Evolutionary conservation across 2,888 invertebrate species (phyloP).

Genomic region (Acronicta leporina): DNA sequence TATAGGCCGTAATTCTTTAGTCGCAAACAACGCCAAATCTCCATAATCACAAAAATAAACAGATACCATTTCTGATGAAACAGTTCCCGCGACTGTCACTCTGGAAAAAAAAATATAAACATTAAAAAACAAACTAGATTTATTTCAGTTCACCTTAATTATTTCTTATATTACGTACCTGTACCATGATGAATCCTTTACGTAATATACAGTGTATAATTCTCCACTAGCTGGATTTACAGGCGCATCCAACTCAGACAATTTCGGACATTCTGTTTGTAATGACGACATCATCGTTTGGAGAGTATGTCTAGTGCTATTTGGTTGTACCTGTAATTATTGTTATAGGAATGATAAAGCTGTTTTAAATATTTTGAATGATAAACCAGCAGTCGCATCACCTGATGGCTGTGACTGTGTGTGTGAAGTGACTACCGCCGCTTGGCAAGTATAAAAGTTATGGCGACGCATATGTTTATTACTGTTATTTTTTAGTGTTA

Average conservation of each 20-base stretch:
- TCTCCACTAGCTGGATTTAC: slow-evolving; percentile 87
- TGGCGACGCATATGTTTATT: no score
- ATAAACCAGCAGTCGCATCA: no score
- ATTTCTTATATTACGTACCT: slow-evolving; percentile 85
- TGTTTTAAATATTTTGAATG: no score
- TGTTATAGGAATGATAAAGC: not conserved
- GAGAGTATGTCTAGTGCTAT: slow-evolving; percentile 80
- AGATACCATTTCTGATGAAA: slow-evolving; percentile 85
- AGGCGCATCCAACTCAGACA: slow-evolving; percentile 82
- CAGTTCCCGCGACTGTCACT: slow-evolving; percentile 83
- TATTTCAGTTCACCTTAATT: not conserved
- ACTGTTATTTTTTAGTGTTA: no score
- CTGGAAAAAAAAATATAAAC: slow-evolving; percentile 60
- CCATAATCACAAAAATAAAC: slow-evolving; percentile 91
- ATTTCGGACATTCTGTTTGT: slow-evolving; percentile 89
- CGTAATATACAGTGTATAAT: slow-evolving; percentile 91
- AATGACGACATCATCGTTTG: slow-evolving; percentile 91
- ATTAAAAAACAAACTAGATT: not conserved
- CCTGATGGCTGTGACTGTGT: no score
- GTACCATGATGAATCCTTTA: slow-evolving; percentile 92
- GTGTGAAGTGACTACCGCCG: no score
- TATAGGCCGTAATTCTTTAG: slow-evolving; percentile 73
- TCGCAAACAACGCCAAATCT: slow-evolving; percentile 85
- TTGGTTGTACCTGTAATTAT: slow-evolving; percentile 78
- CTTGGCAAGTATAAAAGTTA: no score